Conservation (phyloP, 2,113 vertebrate genomes). For the Potamarius usumacintae region DNA sequence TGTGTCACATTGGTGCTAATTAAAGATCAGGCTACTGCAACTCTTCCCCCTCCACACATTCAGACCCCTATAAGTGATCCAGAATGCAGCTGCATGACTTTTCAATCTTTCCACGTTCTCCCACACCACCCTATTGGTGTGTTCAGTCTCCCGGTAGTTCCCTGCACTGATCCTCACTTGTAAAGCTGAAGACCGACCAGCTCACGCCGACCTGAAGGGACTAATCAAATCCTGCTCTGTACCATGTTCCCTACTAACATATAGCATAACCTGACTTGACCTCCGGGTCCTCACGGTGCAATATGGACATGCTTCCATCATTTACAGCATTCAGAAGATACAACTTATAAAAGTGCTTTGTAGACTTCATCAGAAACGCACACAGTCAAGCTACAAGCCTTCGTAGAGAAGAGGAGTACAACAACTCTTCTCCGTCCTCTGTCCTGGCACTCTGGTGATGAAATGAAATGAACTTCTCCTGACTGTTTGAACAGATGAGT, state of each 20-base stretch:
- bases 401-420: too few species aligned
- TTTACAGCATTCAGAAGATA: not conserved
- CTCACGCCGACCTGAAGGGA: not conserved
- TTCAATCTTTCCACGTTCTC: not conserved
- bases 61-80: not conserved
- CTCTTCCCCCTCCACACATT: not conserved
- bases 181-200: not conserved
- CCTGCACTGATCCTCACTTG: not conserved
- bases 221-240: too few species aligned
- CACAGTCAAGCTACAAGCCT: not conserved
- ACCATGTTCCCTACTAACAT: too few species aligned
- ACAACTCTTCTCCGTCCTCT: not conserved
- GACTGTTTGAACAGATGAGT: slow-evolving; percentile 20
- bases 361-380: not conserved
- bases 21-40: not conserved
- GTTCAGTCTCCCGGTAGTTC: too few species aligned
- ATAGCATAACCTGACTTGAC: too few species aligned
- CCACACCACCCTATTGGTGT: not conserved
- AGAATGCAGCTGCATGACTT: too few species aligned
- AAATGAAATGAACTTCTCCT: not conserved
- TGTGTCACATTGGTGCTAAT: not conserved
- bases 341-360: not conserved
- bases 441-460: not conserved
- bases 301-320: not conserved
- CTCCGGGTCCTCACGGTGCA: not conserved